Evolutionary conservation across 2,888 invertebrate species (phyloP).

Genomic region (Diarsia dahlii): DNA sequence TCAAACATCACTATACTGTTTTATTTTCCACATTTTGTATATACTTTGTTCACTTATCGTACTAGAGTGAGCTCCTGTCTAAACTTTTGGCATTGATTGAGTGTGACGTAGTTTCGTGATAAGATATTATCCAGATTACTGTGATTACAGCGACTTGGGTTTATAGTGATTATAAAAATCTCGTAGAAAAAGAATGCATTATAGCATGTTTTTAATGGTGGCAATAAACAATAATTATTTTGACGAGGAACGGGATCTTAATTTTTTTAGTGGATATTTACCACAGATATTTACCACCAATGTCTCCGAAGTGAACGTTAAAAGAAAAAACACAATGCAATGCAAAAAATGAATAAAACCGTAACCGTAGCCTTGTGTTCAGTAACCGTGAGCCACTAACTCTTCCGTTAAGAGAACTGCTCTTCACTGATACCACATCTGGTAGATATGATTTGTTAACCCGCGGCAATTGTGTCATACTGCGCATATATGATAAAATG

Average conservation of each 20-base stretch:
- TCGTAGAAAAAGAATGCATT: slow-evolving; percentile 38
- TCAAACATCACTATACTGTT: slow-evolving; percentile 79
- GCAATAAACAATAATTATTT: slow-evolving; percentile 1
- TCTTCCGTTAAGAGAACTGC: slow-evolving; percentile 51
- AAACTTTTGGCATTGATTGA: slow-evolving; percentile 88
- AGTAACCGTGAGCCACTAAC: slow-evolving; percentile 71
- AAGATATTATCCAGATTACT: slow-evolving; percentile 85
- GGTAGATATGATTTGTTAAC: slow-evolving; percentile 2
- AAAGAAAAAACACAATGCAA: slow-evolving; percentile 35
- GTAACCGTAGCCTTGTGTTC: slow-evolving; percentile 73
- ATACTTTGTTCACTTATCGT: slow-evolving; percentile 74
- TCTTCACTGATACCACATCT: slow-evolving; percentile 41
- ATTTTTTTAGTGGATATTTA: neutral
- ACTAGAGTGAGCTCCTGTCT: slow-evolving; percentile 77
- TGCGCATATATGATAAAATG: slow-evolving; percentile 25
- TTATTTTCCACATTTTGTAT: slow-evolving; percentile 77
- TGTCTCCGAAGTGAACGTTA: slow-evolving; percentile 17
- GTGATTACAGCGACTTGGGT: slow-evolving; percentile 78
- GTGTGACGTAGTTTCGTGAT: slow-evolving; percentile 83
- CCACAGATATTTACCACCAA: neutral
- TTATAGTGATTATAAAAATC: slow-evolving; percentile 69
- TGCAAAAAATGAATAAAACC: slow-evolving; percentile 44
- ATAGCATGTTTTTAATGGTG: slow-evolving; percentile 16
- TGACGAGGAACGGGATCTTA: neutral
- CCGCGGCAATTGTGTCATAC: slow-evolving; percentile 10